Conservation (phyloP, 2,797 vertebrate species). For the Holocentrus rufus region DNA sequence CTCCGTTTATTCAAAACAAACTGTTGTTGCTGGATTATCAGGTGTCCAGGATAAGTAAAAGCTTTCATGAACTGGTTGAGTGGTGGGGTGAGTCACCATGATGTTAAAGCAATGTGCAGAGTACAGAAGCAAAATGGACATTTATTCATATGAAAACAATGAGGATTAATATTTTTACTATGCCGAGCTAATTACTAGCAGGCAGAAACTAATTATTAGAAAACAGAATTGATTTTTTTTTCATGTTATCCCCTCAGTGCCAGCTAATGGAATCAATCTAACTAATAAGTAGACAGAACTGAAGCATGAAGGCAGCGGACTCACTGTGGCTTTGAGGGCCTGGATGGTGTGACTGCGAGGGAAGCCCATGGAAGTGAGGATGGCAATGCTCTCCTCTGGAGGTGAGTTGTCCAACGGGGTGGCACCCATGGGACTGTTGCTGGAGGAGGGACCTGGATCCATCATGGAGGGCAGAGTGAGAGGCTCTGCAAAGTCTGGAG, state of each 20-base stretch:
- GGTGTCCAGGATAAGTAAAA: too few relatives aligned
- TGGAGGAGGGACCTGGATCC: constrained; percentile 77
- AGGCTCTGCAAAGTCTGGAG: constrained; percentile 95
- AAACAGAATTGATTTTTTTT: background rate
- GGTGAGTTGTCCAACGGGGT: constrained; percentile 87
- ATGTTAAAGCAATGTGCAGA: too few relatives aligned
- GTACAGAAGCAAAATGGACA: too few relatives aligned
- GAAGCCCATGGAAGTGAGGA: constrained; percentile 98
- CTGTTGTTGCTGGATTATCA: too few relatives aligned
- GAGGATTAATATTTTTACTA: background rate
- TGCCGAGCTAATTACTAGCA: background rate
- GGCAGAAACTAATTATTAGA: constrained; percentile 1
- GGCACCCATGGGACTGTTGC: constrained; percentile 73
- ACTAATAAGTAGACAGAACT: background rate
- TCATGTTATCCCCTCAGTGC: background rate
- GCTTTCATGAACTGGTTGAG: too few relatives aligned
- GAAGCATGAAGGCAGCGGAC: constrained; percentile 55
- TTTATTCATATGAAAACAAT: background rate
- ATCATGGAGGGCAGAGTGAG: constrained; percentile 86
- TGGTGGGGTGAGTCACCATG: too few relatives aligned
- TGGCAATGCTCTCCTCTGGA: constrained; percentile 94
- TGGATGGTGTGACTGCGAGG: constrained; percentile 89
- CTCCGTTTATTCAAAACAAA: constrained; percentile 3
- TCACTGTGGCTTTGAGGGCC: constrained; percentile 91
- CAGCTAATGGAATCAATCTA: background rate